Conservation (phyloP, 2,888 invertebrate genomes). For the Caradrina clavipalpis region DNA sequence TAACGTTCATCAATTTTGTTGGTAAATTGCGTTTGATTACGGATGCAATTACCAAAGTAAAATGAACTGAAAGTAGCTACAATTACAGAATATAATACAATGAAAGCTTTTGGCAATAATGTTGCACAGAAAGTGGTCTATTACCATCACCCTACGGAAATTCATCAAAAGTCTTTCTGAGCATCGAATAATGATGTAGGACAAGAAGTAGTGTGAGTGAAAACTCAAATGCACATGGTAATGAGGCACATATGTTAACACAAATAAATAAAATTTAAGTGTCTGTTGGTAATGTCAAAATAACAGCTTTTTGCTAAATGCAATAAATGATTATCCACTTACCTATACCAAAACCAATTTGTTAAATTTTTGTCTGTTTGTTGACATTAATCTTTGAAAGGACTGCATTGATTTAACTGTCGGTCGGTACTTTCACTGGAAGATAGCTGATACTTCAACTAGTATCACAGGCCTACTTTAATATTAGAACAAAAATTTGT, state of each 20-base stretch:
- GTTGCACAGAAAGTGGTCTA: neutral
- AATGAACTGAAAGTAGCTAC: constrained; percentile 31
- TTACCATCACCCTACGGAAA: constrained; percentile 22
- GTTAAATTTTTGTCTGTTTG: too few species aligned
- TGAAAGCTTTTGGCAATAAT: constrained; percentile 8
- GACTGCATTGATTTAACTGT: too few species aligned
- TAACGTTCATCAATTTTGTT: constrained; percentile 55
- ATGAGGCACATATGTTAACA: neutral
- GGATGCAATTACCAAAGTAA: constrained; percentile 44
- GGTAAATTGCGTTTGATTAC: constrained; percentile 50
- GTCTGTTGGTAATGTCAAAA: too few species aligned
- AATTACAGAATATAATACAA: constrained; percentile 18
- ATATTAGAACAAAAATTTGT: too few species aligned
- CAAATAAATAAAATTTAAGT: too few species aligned
- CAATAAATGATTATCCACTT: too few species aligned
- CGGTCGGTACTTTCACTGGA: too few species aligned
- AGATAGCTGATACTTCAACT: too few species aligned
- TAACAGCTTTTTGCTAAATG: too few species aligned
- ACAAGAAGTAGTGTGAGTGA: neutral
- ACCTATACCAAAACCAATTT: too few species aligned
- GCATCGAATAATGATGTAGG: neutral
- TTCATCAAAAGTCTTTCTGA: neutral
- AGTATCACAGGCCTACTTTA: too few species aligned
- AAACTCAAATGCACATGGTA: neutral
- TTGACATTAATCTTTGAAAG: too few species aligned